Percentiles rank a stretch among this genome's conserved stretches.
These are phyloP conservation scores for Halictus rubicundus DNA, from an alignment of 1,140 invertebrate genomes.

Conservation along the genomic window DNA sequence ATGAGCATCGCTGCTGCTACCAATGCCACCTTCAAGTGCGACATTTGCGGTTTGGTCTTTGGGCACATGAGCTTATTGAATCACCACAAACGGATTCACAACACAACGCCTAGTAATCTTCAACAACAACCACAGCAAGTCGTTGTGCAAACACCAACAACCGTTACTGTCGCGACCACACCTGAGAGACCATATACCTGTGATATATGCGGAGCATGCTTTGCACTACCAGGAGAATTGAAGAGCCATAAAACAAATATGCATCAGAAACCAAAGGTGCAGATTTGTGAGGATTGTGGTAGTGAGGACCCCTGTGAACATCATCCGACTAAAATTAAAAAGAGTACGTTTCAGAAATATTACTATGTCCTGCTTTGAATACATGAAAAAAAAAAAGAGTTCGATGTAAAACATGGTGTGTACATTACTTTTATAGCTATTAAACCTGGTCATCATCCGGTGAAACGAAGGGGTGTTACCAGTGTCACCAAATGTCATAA, in stretches of 20 bases:
- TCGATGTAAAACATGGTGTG: background rate
- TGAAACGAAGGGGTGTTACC: slow-evolving; percentile 89
- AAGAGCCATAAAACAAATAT: slow-evolving; percentile 81
- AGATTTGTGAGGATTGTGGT: slow-evolving; percentile 78
- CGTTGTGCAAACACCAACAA: slow-evolving; percentile 80
- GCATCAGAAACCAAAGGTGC: slow-evolving; percentile 79
- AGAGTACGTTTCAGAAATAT: slow-evolving; percentile 68
- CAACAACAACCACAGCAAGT: slow-evolving; percentile 81
- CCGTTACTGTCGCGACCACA: slow-evolving; percentile 83
- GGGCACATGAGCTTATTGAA: slow-evolving; percentile 88
- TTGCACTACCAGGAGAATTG: slow-evolving; percentile 81
- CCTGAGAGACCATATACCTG: slow-evolving; percentile 82
- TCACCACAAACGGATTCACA: slow-evolving; percentile 90
- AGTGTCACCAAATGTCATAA: slow-evolving; percentile 93
- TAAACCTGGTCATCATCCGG: slow-evolving; percentile 87
- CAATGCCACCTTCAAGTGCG: slow-evolving; percentile 92
- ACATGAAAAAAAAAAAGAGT: background rate
- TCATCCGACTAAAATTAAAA: slow-evolving; percentile 80
- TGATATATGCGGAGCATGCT: slow-evolving; percentile 82
- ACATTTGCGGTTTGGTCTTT: slow-evolving; percentile 91
- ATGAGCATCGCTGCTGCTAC: slow-evolving; percentile 84
- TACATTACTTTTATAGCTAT: slow-evolving; percentile 72
- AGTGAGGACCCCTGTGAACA: slow-evolving; percentile 79
- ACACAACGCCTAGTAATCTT: slow-evolving; percentile 80
- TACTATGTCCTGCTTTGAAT: background rate